These are phyloP conservation scores for Toxotes lorentzi DNA, from an alignment of 2,797 vertebrate species.

Conservation along the genomic window DNA sequence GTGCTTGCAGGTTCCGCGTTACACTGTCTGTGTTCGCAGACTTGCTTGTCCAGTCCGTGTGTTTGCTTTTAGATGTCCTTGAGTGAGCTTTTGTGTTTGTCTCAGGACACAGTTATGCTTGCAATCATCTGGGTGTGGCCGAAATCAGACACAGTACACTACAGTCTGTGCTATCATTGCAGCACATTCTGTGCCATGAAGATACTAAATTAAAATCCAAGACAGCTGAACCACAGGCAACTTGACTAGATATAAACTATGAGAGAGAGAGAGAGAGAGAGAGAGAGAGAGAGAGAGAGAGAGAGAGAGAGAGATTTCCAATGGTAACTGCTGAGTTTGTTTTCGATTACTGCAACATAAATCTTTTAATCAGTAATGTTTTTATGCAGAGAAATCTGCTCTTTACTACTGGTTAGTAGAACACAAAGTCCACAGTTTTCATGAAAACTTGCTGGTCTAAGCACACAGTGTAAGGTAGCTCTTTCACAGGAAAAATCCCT, in stretches of 20 bases:
- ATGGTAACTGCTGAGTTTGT: background rate
- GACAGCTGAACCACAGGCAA: conserved; percentile 3
- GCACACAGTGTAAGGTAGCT: conserved; percentile 32
- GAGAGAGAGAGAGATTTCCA: background rate
- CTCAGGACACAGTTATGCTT: background rate
- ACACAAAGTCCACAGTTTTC: conserved; percentile 22
- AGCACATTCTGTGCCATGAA: background rate
- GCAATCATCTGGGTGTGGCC: conserved; percentile 24
- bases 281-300: background rate
- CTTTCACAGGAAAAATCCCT: conserved; percentile 33
- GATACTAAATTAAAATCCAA: conserved; percentile 1
- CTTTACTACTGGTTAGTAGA: conserved; percentile 23
- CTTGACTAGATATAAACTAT: background rate
- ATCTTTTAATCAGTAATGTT: conserved; percentile 17
- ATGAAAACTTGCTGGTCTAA: conserved; percentile 49
- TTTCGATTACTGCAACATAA: background rate
- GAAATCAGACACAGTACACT: conserved; percentile 18
- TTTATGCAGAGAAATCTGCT: conserved; percentile 9
- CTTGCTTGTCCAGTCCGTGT: background rate
- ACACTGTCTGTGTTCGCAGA: background rate
- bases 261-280: background rate
- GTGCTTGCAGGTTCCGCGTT: background rate
- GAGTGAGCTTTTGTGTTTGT: conserved; percentile 19
- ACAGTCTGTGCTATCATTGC: conserved; percentile 8
- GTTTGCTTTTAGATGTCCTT: conserved; percentile 1